Evolutionary conservation across 2,113 vertebrate species (phyloP).

Genomic region (Struthidea cinerea): DNA sequence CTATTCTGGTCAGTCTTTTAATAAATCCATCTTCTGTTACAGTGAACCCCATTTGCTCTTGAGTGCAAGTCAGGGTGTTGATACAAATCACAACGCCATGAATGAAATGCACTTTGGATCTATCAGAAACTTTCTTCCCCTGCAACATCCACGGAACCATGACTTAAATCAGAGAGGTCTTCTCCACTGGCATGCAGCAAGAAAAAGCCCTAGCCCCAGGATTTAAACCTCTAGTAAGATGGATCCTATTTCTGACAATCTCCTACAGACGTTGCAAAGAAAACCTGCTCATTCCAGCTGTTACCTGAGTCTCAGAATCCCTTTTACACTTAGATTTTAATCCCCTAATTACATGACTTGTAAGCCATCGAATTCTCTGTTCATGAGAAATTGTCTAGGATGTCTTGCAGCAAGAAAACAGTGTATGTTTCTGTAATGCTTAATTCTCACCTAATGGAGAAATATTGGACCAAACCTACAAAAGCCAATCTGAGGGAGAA

Average conservation of each 20-base stretch:
- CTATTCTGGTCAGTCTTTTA: neutral
- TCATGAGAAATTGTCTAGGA: neutral
- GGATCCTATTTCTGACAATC: neutral
- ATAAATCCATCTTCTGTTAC: neutral
- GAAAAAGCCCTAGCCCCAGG: neutral
- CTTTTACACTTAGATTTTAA: conserved; percentile 20
- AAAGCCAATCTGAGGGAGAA: neutral
- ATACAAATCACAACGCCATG: neutral
- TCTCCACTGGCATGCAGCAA: neutral
- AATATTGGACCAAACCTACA: neutral
- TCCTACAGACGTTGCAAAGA: neutral
- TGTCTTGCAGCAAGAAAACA: neutral
- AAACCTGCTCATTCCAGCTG: conserved; percentile 13
- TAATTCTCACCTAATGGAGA: neutral
- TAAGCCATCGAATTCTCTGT: neutral
- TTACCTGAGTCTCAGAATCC: neutral
- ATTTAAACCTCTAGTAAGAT: neutral
- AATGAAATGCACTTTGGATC: neutral
- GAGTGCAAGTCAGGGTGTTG: neutral
- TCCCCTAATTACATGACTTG: conserved; percentile 24
- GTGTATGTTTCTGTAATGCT: neutral
- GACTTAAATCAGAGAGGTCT: neutral
- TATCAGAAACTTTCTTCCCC: neutral
- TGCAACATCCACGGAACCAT: neutral
- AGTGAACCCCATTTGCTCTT: neutral